Evolutionary conservation across 2,888 invertebrate genomes (phyloP), one percentile per base, ranked within the genome.

Genomic region (Clistopyga incitator): DNA sequence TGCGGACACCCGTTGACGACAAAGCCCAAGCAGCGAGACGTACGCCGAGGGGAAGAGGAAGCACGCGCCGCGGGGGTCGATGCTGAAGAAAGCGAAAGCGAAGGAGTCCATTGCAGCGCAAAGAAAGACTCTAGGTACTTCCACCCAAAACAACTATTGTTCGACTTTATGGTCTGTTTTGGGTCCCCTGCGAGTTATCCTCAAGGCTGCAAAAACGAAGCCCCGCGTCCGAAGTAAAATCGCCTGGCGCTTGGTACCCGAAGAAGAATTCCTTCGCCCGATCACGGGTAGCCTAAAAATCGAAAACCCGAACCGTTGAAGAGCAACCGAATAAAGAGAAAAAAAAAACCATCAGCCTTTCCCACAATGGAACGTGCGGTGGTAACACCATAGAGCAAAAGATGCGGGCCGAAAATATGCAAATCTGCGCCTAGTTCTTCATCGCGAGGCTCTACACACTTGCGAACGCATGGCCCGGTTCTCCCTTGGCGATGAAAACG

Each of bases 391-490:
- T 65, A 61, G 34, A 29, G 23, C 79, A 67, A 78, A 88, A 87
- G 88, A 90, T 88, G 88, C 91, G 91, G 92, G 92, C 90, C 92
- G 88, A 92, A 92, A 92, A 91, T 92, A 93, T 93, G 93, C 89
- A 89, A 92, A 93, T 93, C 79, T 70, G 84, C 74, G 71, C 29
- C 56, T 71, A 88, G 89, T 91, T 88, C 86, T 88, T 88, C 89
- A 87, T 86, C 85, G 87, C 82, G 86, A 75, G 71, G 72, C 25
- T 45, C 86, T 87, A 86, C 88, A 86, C 88, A 86, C 89, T 88
- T 86, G 89, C 78, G 81, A 82, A 83, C 61, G 76, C 29, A 8
- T 3, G 6, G 20, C 78, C 76, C 72, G 34, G 13, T 67, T 54
- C 47, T 52, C 61, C 45, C 67, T 18, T 59, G 10, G 64, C 34